A percentile compares a stretch with the other conserved stretches of the same genome.
Evolutionary conservation across 2,113 vertebrate genomes (phyloP).

Genomic region (Saguinus imperator): DNA sequence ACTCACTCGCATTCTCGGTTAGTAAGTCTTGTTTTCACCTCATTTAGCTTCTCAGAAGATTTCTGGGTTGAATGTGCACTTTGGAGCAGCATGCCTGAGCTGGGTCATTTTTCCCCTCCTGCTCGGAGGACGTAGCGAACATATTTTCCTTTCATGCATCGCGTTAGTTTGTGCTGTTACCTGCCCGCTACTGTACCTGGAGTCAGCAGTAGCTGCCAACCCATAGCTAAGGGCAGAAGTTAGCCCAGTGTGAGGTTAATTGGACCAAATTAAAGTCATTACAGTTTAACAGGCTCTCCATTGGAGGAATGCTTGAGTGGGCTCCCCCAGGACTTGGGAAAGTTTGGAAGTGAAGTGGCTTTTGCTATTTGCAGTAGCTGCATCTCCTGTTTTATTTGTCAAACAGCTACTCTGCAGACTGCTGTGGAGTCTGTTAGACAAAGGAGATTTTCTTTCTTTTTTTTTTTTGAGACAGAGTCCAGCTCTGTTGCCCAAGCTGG

Average conservation of each 20-base stretch:
- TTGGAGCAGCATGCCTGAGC: background rate
- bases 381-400: background rate
- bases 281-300: background rate
- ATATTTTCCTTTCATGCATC: background rate
- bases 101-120: background rate
- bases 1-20: background rate
- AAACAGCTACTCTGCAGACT: background rate
- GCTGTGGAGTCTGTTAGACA: background rate
- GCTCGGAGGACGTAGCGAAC: background rate
- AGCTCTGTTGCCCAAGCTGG: no score
- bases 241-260: slow-evolving; percentile 59
- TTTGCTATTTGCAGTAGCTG: background rate
- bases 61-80: background rate
- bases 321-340: background rate
- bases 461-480: no score
- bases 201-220: slow-evolving; percentile 41
- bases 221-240: slow-evolving; percentile 35
- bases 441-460: background rate
- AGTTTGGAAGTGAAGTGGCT: background rate
- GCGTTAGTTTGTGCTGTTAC: background rate
- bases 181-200: slow-evolving; percentile 38
- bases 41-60: background rate
- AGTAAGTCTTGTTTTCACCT: rapidly evolving
- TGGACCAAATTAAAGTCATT: slow-evolving; percentile 48
- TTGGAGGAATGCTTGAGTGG: background rate